Evolutionary conservation across 2,888 invertebrate species (phyloP).

Genomic region (Acrobasis repandana): DNA sequence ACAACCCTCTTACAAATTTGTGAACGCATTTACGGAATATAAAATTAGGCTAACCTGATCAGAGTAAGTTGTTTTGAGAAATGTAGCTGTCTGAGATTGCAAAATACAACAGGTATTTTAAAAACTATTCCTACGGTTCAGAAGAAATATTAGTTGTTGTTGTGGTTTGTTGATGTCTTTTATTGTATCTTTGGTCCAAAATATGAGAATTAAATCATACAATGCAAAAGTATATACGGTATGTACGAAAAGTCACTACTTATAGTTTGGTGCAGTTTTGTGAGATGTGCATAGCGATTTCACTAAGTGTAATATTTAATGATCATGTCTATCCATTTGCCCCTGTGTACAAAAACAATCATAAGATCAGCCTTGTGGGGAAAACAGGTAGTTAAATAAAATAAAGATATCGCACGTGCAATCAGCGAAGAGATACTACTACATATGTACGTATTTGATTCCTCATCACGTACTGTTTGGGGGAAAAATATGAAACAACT

Average conservation of each 20-base stretch:
- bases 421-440: conserved; percentile 28
- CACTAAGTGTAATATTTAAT: neutral
- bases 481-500: conserved; percentile 14
- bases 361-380: conserved; percentile 1
- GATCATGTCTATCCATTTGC: neutral
- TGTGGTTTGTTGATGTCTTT: too few relatives aligned
- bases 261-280: too few relatives aligned
- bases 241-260: too few relatives aligned
- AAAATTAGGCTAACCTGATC: neutral
- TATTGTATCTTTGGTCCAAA: too few relatives aligned
- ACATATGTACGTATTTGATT: conserved; percentile 25
- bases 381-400: conserved; percentile 40
- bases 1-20: conserved; percentile 1
- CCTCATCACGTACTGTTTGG: conserved; percentile 28
- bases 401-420: conserved; percentile 38
- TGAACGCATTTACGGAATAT: neutral
- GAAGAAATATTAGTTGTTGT: too few relatives aligned
- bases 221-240: too few relatives aligned
- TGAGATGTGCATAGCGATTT: neutral
- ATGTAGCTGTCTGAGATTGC: too few relatives aligned
- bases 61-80: too few relatives aligned
- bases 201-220: too few relatives aligned
- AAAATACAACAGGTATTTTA: too few relatives aligned
- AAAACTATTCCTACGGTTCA: too few relatives aligned
- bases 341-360: neutral